phyloP scores from a whole-genome alignment of 2,113 vertebrate genomes.

The Eulacestoma nigropectus region DNA sequence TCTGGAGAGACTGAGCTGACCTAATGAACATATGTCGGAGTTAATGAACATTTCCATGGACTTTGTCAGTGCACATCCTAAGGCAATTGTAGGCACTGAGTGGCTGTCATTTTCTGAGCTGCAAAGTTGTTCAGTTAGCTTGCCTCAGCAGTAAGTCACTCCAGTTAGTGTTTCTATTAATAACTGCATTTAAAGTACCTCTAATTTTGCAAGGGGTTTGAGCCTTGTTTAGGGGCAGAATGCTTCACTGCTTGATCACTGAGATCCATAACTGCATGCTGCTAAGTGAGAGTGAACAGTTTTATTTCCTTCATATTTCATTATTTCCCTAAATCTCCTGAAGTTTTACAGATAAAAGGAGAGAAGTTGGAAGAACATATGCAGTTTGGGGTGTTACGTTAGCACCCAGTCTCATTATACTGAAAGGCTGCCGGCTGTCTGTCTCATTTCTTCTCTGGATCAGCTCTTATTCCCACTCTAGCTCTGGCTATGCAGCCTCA shows the following conservation, averaged over 20 bases:
- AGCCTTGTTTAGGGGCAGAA: not conserved
- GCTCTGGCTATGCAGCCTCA: not conserved
- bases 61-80: constrained; percentile 27
- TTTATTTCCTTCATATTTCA: not conserved
- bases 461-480: not conserved
- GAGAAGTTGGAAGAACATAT: not conserved
- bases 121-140: constrained; percentile 29
- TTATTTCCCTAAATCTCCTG: not conserved
- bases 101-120: constrained; percentile 47
- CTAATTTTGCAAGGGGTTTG: not conserved
- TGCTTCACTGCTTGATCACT: not conserved
- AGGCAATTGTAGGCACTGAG: constrained; percentile 48
- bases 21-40: constrained; percentile 50
- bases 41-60: constrained; percentile 46
- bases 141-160: constrained; percentile 19
- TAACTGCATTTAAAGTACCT: not conserved
- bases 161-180: constrained; percentile 43
- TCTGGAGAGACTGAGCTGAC: constrained; percentile 25
- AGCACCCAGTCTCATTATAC: not conserved
- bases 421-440: not conserved
- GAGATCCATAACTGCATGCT: not conserved
- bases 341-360: not conserved
- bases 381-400: not conserved
- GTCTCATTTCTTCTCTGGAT: not conserved
- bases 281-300: not conserved